Base-by-base conservation (phyloP, 2,888 invertebrate genomes). In the Heliconius sara region DNA sequence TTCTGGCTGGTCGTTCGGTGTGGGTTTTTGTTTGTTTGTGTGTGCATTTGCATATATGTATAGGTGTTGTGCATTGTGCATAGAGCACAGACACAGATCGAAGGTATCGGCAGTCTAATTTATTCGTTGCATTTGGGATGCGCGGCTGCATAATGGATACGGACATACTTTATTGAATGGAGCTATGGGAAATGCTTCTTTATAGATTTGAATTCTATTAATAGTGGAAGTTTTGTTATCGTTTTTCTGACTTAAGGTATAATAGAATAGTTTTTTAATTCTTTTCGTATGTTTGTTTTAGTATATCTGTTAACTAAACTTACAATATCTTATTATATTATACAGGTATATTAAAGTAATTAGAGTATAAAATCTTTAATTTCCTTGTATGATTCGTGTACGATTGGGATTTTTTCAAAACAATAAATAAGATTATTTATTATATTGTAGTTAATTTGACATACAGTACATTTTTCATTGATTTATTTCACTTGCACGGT, bases 21-120 rank as follows among this genome's bases (percentile, higher is more conserved):
- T 79, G 90, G 85, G 87, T 76, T 72, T 82, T 82, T 87, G 86
- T 91, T 91, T 92, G 91, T 91, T 88, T 91, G 90, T 57, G 74
- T 52, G 63, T 68, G 90, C 92, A 93, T 94, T 93, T 93, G 91
- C 94, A 93, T 93, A 92, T 91, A 90, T 93, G 91, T 76, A 65
- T 78, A 92, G 60, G 60, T 75, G 71, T 77, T 92, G 93, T 93
- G 94, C 91, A 93, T 92, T 93, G 92, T 92, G 94, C 73, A 90
- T 90, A 91, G 92, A 91, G 94, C 60, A 90, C 90, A 91, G 92
- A 91, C 90, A 92, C 91, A 93, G 94, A 94, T 94, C 93, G 94
- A 94, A 93, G 90, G 89, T 90, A 93, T 93, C 92, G 92, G 90
- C 43, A 16, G 60, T 87, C 90, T 88, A 87, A 87, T 91, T 90